Base-by-base conservation (phyloP, 1,140 invertebrate genomes). In the Cherax destructor region DNA sequence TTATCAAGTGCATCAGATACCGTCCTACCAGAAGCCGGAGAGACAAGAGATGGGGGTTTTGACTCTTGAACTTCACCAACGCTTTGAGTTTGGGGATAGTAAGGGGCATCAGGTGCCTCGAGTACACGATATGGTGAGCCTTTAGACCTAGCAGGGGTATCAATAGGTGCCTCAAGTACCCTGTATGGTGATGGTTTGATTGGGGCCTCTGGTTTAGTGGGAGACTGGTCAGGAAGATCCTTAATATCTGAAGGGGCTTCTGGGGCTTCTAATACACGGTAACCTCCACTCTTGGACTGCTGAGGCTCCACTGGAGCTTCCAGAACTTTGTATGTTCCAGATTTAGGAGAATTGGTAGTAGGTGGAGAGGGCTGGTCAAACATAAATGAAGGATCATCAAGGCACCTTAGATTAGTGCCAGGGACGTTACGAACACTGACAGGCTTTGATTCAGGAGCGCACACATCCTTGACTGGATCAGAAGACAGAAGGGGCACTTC, bases 1-100 rank as follows among this genome's bases (percentile, higher is more conserved):
- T 97, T 96, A 94, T 98, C 97, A 49, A 98, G 95, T 49, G 97
- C 97, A 93, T 98, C 97, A 41, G 96, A 96, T 7, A 97, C 97
- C 78, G 93, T 96, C 93, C 94, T 95, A 94, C 94, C 96, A 94
- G 95, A 95, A 88, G 95, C 94, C 9, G 95, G 93, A 91, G 95
- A 94, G 88, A 94, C 91, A 16, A 93, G 90, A 52, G 93, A 91
- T 65, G 93, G 91, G 59, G 92, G 91, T 56, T 92, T 89, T 49
- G 91, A 93, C 56, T 92, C 88, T 47, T 86, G 81, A 59, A 92
- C 81, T 41, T 92, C 52, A 49, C 85, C 92, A 59, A 86, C 85
- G 77, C 91, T 93, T 30, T 93, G 92, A 21, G 93, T 94, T 56
- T 92, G 92, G 59, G 88, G 88, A 74, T 89, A 88, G 76, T 91